These are phyloP conservation scores for Danio kyathit DNA, from an alignment of 2,797 vertebrate species.

Conservation along the genomic window DNA sequence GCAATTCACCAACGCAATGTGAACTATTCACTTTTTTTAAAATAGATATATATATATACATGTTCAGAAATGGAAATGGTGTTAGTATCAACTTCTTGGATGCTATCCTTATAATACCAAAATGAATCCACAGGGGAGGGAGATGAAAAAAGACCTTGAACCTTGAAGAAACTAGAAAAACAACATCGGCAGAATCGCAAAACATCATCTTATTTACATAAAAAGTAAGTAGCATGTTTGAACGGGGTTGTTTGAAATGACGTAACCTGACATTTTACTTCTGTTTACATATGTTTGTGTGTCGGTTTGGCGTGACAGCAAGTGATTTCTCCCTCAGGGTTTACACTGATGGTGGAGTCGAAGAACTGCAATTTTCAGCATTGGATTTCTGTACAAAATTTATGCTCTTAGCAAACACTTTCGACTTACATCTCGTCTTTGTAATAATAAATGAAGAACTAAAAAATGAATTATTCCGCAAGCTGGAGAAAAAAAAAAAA, in stretches of 20 bases:
- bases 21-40: slow-evolving; percentile 4
- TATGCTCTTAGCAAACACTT: slow-evolving; percentile 21
- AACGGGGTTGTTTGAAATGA: slow-evolving; percentile 33
- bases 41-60: not conserved
- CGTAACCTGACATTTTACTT: slow-evolving; percentile 31
- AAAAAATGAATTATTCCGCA: slow-evolving; percentile 45
- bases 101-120: not conserved
- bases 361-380: slow-evolving; percentile 45
- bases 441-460: slow-evolving; percentile 42
- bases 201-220: slow-evolving; percentile 18
- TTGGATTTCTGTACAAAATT: slow-evolving; percentile 40
- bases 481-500: slow-evolving; percentile 14
- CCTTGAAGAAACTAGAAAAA: not conserved
- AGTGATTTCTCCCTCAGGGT: slow-evolving; percentile 31
- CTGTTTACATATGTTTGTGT: slow-evolving; percentile 37
- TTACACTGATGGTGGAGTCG: slow-evolving; percentile 24
- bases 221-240: slow-evolving; percentile 1
- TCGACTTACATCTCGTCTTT: not conserved
- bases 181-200: not conserved
- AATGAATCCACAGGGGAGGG: not conserved
- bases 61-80: not conserved
- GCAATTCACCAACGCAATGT: not conserved
- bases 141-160: not conserved
- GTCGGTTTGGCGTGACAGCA: slow-evolving; percentile 32
- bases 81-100: not conserved